Evolutionary conservation across 1,140 invertebrate species (phyloP), one percentile per base, ranked within the genome.

Genomic region (Apis dorsata): DNA sequence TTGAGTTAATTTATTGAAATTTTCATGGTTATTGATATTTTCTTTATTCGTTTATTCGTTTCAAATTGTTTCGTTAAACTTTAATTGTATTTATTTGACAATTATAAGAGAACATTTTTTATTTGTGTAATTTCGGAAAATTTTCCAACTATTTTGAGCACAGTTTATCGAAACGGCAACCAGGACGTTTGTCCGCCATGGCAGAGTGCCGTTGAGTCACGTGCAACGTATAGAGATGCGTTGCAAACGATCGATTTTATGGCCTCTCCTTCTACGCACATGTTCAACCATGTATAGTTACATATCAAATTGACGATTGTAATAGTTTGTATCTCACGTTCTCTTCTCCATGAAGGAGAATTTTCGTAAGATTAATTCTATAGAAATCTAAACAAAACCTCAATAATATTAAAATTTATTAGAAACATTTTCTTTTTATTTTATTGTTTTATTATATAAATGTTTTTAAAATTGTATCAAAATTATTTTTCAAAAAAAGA

Each of bases 191-290:
- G 74, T 86, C 86, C 87, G 86, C 87, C 87, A 88, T 88, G 49
- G 78, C 70, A 68, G 73, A 79, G 75, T 62, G 79, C 53, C 79
- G 87, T 75, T 83, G 72, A 87, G 86, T 88, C 87, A 88, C 87
- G 86, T 85, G 86, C 84, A 81, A 83, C 88, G 85, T 78, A 89
- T 86, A 79, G 65, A 81, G 75, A 89, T 88, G 86, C 86, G 85
- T 88, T 79, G 85, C 69, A 72, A 70, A 80, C 87, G 82, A 89
- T 89, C 87, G 88, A 89, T 89, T 89, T 89, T 89, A 89, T 79
- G 34, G 68, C 73, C 53, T 84, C 76, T 85, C 73, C 49, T 68
- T 68, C 68, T 51, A 81, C 66, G 68, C 79, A 87, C 88, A 83
- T 89, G 87, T 83, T 85, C 68, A 49, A 19, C 72, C 78, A 71